Evolutionary conservation across 2,888 invertebrate genomes (phyloP), one percentile per base, ranked within the genome.

Genomic region (Gnatocerus cornutus): DNA sequence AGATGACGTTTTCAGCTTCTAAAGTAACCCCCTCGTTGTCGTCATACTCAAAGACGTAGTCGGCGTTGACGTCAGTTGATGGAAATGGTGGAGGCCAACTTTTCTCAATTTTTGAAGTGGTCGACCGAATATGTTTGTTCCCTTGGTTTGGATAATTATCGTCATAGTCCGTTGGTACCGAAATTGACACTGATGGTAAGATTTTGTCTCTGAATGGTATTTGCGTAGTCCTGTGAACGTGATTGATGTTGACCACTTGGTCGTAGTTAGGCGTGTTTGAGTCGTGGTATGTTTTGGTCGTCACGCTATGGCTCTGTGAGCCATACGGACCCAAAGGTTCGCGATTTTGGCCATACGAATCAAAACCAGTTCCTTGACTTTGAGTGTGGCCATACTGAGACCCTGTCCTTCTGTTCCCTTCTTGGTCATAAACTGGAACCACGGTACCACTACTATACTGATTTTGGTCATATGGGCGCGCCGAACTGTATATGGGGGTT

Each of bases 1-100:
- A 84, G 83, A 39, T 68, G 0, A 58, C 46, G 55, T 79, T 77
- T 55, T 78, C 76, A 12, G 79, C 73, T 56, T 76, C 75, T 58
- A 82, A 55, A n/a, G 76, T 76, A 21, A 78, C 46, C 69, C 72
- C 63, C 13, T 12, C 69, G 56, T 76, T 76, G 3, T 83, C 82
- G 14, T 81, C 80, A 46, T 81, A 78, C 61, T 83, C 84, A 48
- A 81, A 84, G 10, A 81, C 78, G 66, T 84, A 84, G 67, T 83
- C 84, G 1, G 81, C 80, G 64, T 81, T 79, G n/a, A 77, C 67
- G 61, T 82, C 82, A 0, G 81, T 80, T 16, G 78, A 74, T 4
- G 80, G 80, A 62, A 74, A 81, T 2, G 80, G 79, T 21, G 81
- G 80, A 4, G 80, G 79, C 80, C 80, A 81, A 39, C 65, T 65